Percentiles rank a stretch among this genome's conserved stretches.
Conservation (phyloP, 2,888 invertebrate species). For the Strigamia transsilvanica region DNA sequence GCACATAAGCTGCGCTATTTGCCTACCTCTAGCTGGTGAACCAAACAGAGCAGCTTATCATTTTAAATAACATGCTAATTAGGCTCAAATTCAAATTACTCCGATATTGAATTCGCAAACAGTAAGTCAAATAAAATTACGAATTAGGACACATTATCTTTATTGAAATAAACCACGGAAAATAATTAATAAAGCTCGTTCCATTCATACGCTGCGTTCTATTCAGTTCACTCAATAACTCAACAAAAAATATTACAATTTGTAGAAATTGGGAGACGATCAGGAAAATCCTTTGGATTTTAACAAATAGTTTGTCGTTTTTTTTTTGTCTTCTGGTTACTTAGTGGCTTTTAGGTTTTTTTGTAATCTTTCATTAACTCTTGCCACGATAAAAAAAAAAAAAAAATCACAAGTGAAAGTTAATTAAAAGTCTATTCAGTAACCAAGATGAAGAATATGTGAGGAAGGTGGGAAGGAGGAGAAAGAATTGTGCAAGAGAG, state of each 20-base stretch:
- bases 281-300: not conserved
- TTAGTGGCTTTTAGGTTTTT: not conserved
- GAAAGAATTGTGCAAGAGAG: too few species aligned
- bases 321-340: not conserved
- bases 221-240: too few species aligned
- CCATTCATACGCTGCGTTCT: too few species aligned
- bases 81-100: not conserved
- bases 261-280: not conserved
- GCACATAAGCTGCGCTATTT: not conserved
- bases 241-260: not conserved
- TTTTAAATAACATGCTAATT: not conserved
- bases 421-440: not conserved
- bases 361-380: conserved; percentile 8
- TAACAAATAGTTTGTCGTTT: not conserved
- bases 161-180: too few species aligned
- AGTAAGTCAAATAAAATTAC: not conserved
- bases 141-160: not conserved
- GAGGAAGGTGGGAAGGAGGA: too few species aligned
- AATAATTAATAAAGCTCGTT: too few species aligned
- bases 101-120: not conserved
- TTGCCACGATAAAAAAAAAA: not conserved
- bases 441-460: not conserved
- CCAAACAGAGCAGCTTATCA: not conserved
- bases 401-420: not conserved
- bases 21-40: not conserved